Base-by-base conservation (phyloP, 1,140 invertebrate species). In the Nasonia longicornis region DNA sequence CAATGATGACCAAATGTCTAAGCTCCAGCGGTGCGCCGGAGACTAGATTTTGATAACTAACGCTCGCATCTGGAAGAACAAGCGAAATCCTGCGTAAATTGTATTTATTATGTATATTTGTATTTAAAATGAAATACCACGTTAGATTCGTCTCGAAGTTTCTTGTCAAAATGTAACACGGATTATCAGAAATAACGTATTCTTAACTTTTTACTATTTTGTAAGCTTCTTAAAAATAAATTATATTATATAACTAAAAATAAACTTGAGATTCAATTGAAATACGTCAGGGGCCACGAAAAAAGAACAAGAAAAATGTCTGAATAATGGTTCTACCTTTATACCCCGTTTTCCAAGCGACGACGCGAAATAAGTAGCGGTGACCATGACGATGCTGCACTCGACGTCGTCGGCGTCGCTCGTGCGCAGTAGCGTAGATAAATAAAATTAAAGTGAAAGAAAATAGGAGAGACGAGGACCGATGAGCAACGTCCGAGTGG, bases 401-500 rank as follows among this genome's bases (percentile, higher is more conserved):
- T 58, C 52, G 52, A 58, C 52, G 52, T 52, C 48, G 48, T 58
- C 52, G 52, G 52, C 10, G 71, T 70, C 16, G 69, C 16, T 38
- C 16, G 42, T 31, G 48, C 72, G 48, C 14, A 35, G 35, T 3
- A 63, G 8, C 3, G 16, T 26, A 74, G 48, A 74, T 74, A 74
- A 74, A 74, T 74, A 74, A 74, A 58, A 58, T 74, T 74, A 74
- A 74, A 74, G 72, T 74, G 52, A 63, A 74, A 74, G 45, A 58
- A 72, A 72, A 48, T 72, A 72, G 29, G 45, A 52, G 72, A 31
- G 11, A n/a, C 52, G 52, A 58, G 4, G 70, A 12, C 38, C 70
- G 38, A 72, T 38, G 38, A 45, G 42, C 52, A 58, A 58, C 52
- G 16, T 58, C 52, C 52, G 52, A 58, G 16, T 58, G 52, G 52